Percentiles rank a stretch among this genome's conserved stretches.
Evolutionary conservation across 2,888 invertebrate genomes (phyloP).

Genomic region (Cataglyphis albicans): DNA sequence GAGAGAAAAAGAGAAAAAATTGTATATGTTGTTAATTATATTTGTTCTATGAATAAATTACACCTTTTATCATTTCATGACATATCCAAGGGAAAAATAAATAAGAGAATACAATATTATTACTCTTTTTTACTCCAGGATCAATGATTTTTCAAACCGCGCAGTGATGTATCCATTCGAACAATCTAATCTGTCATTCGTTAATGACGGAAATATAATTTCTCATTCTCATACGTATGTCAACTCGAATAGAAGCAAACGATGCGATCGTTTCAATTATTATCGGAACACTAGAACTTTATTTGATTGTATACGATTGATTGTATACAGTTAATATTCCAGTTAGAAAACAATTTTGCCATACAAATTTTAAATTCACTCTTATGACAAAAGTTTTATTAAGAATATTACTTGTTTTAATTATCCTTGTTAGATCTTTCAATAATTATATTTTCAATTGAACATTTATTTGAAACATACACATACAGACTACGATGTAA

Average conservation of each 20-base stretch:
- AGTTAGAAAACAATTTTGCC: background rate
- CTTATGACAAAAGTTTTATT: background rate
- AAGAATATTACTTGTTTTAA: background rate
- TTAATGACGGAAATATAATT: background rate
- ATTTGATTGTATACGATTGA: conserved; percentile 26
- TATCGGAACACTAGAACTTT: conserved; percentile 13
- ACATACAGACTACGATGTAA: background rate
- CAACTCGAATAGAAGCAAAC: conserved; percentile 16
- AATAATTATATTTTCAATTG: conserved; percentile 8
- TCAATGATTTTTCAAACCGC: background rate
- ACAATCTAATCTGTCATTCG: conserved; percentile 23
- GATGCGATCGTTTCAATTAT: background rate
- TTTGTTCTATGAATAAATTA: conserved; percentile 5
- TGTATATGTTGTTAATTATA: background rate
- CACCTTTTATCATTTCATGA: background rate
- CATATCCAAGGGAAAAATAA: background rate
- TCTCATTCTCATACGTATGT: background rate
- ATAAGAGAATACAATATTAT: conserved; percentile 20
- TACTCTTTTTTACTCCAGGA: background rate
- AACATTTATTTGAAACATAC: background rate
- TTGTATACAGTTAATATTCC: conserved; percentile 9
- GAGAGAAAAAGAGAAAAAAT: no score
- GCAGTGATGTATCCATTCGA: background rate
- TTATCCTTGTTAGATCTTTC: background rate
- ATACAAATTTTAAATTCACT: background rate